Evolutionary conservation across 2,797 vertebrate species (phyloP).

Genomic region (Threskiornis aethiopicus): DNA sequence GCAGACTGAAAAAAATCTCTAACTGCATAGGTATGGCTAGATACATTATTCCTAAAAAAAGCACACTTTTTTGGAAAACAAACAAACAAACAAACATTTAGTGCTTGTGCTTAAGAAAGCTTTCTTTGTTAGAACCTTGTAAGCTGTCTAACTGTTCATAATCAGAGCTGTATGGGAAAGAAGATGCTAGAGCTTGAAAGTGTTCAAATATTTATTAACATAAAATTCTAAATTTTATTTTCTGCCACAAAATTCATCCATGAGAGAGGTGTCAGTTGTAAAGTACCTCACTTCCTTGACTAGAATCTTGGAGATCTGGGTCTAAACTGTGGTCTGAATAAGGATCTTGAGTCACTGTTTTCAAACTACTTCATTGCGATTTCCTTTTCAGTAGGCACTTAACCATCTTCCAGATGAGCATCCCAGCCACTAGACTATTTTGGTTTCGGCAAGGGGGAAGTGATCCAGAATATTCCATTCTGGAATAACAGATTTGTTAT

Average conservation of each 20-base stretch:
- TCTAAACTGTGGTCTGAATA: neutral
- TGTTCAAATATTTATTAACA: neutral
- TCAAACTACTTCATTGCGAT: neutral
- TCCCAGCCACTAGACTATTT: neutral
- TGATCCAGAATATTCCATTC: neutral
- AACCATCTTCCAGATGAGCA: neutral
- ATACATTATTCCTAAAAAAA: neutral
- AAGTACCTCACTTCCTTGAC: neutral
- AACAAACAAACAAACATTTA: neutral
- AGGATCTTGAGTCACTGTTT: neutral
- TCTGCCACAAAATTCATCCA: neutral
- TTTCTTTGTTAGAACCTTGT: neutral
- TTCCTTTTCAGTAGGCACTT: neutral
- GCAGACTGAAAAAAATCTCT: neutral
- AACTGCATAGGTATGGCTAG: neutral
- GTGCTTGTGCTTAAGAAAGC: neutral
- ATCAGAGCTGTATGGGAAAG: neutral
- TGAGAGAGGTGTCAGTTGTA: neutral
- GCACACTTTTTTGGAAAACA: neutral
- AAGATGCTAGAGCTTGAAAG: neutral
- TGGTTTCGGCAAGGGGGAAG: neutral
- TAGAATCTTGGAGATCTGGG: neutral
- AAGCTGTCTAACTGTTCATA: neutral
- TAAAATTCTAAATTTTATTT: neutral
- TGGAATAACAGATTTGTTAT: neutral